Base-by-base conservation (phyloP, 2,113 vertebrate genomes). In the Hippocampus guttulatus region DNA sequence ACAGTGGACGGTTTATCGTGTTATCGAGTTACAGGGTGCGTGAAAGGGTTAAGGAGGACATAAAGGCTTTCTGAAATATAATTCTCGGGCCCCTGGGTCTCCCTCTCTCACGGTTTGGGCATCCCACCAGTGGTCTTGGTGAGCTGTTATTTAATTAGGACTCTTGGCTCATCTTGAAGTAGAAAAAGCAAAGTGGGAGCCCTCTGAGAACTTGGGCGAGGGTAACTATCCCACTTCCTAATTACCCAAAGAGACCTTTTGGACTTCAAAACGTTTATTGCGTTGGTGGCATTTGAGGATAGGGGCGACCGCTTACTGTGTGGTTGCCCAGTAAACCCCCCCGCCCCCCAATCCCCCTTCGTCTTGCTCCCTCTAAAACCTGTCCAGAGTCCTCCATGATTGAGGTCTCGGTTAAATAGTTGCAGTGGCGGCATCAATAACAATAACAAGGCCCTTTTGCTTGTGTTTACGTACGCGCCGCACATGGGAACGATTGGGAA, bases 211-310 rank as follows among this genome's bases (percentile, higher is more conserved):
- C 74, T 83, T 85, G 76, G 71, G 82, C 84, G 78, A 90, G 87
- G 86, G 86, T 88, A 80, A 81, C 77, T 12, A 81, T 80, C 76
- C 74, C 81, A 84, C 76, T 61, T 83, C 75, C 73, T 82, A 87
- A 88, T 86, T 84, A 86, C 74, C 76, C 76, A 71, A 80, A 81
- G 62, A 43, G 62, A 81, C 69, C 75, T 81, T 80, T 66, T 16
- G 38, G 62, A 78, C 84, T 82, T 91, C 82, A 87, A 88, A 88
- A 84, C 70, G 15, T 30, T 16, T 64, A 88, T 86, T 64, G 75
- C 80, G 76, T 82, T 69, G 72, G 84, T 80, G 84, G 78, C 82
- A 87, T 91, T 90, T 85, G 85, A 74, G 73, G 81, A 78, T 8
- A 71, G 60, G 47, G 73, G 73, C 66, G 70, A 63, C 68, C 51